Conservation (phyloP, 1,140 invertebrate genomes). For the Drosophila chauvacae region DNA sequence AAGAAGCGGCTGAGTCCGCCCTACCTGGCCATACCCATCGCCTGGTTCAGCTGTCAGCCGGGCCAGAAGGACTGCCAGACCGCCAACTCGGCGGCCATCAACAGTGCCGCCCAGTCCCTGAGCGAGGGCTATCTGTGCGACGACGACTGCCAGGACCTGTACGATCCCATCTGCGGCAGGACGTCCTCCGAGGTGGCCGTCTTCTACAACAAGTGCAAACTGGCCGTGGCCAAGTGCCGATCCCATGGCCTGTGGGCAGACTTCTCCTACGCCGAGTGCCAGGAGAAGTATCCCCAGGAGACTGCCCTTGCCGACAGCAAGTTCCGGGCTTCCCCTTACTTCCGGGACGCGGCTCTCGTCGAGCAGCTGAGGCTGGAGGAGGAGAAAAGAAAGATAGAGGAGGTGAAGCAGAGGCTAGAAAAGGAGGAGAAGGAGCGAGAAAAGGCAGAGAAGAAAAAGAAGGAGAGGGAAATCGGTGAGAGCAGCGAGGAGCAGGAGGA, state of each 20-base stretch:
- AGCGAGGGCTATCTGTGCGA: constrained; percentile 78
- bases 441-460: constrained; percentile 33
- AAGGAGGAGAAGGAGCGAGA: constrained; percentile 43
- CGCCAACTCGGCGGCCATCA: constrained; percentile 60
- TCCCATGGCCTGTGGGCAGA: constrained; percentile 75
- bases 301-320: constrained; percentile 73
- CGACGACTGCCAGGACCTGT: constrained; percentile 71
- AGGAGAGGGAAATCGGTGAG: constrained; percentile 41
- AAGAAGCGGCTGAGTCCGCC: constrained; percentile 62
- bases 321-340: constrained; percentile 68
- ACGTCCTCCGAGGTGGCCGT: constrained; percentile 73
- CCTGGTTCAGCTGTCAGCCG: constrained; percentile 65
- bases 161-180: constrained; percentile 76
- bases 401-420: constrained; percentile 18
- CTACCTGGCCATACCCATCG: constrained; percentile 77
- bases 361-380: constrained; percentile 23
- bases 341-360: constrained; percentile 46
- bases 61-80: constrained; percentile 49
- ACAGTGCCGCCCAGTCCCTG: constrained; percentile 58
- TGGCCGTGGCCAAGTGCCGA: constrained; percentile 78
- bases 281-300: constrained; percentile 66
- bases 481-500: constrained; percentile 62
- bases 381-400: constrained; percentile 3
- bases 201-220: constrained; percentile 78
- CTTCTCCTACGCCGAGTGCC: constrained; percentile 63